Conservation (phyloP, 2,113 vertebrate genomes). For the Ranitomeya variabilis region DNA sequence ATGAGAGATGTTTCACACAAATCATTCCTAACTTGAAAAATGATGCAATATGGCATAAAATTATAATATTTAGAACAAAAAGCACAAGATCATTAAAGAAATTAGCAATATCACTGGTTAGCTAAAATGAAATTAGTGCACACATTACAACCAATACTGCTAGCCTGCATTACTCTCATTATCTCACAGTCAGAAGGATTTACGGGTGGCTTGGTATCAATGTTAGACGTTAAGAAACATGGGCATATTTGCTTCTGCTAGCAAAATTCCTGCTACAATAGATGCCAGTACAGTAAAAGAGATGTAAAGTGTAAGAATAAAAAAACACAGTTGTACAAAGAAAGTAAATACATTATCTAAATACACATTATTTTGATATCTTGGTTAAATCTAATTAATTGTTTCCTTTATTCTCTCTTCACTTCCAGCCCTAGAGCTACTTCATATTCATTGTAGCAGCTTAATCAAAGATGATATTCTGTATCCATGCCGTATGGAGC, state of each 20-base stretch:
- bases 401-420: constrained; percentile 27
- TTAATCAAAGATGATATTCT: constrained; percentile 42
- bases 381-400: constrained; percentile 44
- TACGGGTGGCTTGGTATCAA: neutral
- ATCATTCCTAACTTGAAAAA: neutral
- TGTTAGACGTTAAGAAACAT: neutral
- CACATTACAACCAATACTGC: constrained; percentile 1
- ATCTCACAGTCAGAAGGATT: neutral
- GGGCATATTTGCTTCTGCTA: neutral
- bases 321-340: neutral
- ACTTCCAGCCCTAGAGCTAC: constrained; percentile 29
- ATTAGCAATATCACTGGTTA: neutral
- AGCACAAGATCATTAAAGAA: neutral
- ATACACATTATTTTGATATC: constrained; percentile 42
- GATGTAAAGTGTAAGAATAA: neutral
- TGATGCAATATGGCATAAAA: neutral
- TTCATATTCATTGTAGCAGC: constrained; percentile 43
- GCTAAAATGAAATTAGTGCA: neutral
- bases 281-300: neutral
- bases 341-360: constrained; percentile 23
- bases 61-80: neutral
- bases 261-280: neutral
- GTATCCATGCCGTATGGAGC: constrained; percentile 22
- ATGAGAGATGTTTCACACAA: neutral
- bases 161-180: neutral